Conservation (phyloP, 2,888 invertebrate genomes). For the Himalopsyche tibetana region DNA sequence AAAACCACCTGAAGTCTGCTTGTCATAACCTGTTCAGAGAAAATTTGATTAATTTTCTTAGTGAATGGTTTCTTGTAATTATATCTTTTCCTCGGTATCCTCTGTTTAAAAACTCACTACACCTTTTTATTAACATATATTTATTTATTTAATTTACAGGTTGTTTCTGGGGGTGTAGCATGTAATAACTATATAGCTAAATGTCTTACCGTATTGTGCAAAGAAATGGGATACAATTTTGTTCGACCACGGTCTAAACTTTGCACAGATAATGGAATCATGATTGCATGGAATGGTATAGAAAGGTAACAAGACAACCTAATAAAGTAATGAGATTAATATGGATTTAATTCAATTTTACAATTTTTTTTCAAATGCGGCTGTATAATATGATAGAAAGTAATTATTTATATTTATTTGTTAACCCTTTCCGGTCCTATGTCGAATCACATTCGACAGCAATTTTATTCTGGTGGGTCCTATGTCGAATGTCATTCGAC, state of each 20-base stretch:
- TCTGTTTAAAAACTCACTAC: too few species aligned
- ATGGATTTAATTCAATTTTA: constrained; percentile 72
- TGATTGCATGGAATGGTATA: constrained; percentile 99
- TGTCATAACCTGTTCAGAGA: too few species aligned
- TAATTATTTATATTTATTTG: too few species aligned
- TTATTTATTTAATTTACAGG: constrained; percentile 73
- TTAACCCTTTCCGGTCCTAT: neutral
- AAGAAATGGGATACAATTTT: constrained; percentile 80
- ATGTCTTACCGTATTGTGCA: constrained; percentile 82
- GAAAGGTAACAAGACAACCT: constrained; percentile 78
- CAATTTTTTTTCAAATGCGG: constrained; percentile 45
- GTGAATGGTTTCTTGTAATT: too few species aligned
- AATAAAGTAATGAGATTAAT: constrained; percentile 66
- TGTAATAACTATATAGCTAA: constrained; percentile 89
- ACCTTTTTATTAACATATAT: neutral
- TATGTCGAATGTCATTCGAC: too few species aligned
- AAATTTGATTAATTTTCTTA: too few species aligned
- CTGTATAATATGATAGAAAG: too few species aligned
- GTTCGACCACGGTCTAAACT: constrained; percentile 88
- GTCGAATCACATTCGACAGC: neutral
- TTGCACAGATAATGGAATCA: constrained; percentile 98
- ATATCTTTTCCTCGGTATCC: too few species aligned
- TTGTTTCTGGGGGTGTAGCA: constrained; percentile 97
- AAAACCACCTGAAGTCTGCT: too few species aligned
- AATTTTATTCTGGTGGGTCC: too few species aligned